A percentile compares a stretch with the other conserved stretches of the same genome.
phyloP scores from a whole-genome alignment of 2,113 vertebrate genomes.

The Hippocampus barbouri region DNA sequence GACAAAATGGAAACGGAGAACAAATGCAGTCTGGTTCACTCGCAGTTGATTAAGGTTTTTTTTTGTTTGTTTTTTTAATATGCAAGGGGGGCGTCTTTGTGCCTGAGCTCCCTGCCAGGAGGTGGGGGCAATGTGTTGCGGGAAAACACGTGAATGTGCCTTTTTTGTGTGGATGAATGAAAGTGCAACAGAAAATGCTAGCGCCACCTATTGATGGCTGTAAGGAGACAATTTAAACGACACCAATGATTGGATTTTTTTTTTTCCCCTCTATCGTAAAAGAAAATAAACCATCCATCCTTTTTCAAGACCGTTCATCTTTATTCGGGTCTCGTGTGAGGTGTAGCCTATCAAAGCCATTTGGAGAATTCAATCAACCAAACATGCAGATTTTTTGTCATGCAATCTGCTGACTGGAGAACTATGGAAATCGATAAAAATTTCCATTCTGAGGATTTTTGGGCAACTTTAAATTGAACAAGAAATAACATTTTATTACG shows the following conservation, averaged over 20 bases:
- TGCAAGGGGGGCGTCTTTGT: not conserved
- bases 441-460: too few relatives aligned
- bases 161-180: not conserved
- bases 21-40: not conserved
- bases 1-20: conserved; percentile 32
- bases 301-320: not conserved
- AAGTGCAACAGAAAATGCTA: not conserved
- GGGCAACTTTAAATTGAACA: too few relatives aligned
- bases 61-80: not conserved
- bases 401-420: not conserved
- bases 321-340: not conserved
- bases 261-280: not conserved
- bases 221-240: not conserved
- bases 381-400: not conserved
- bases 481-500: too few relatives aligned
- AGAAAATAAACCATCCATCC: not conserved
- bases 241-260: not conserved
- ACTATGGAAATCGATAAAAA: not conserved
- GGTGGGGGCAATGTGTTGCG: not conserved
- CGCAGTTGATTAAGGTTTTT: not conserved
- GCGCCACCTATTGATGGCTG: not conserved
- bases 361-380: not conserved
- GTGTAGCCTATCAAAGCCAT: not conserved
- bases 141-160: not conserved
- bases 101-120: not conserved